Base-by-base conservation (phyloP, 2,113 vertebrate genomes). In the Casuarius casuarius region DNA sequence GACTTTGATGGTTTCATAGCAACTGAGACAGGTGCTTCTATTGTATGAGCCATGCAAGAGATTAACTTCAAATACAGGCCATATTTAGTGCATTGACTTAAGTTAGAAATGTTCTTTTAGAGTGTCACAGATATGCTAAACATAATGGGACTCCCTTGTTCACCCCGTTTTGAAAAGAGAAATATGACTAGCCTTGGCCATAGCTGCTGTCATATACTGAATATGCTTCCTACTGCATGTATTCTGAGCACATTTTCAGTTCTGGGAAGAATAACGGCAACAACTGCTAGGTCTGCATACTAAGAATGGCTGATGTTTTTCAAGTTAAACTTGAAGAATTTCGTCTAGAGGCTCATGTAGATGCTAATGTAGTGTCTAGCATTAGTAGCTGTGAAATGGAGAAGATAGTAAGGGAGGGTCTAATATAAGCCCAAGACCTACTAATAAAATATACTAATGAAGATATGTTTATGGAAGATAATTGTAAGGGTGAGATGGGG, bases 51-150 rank as follows among this genome's bases (percentile, higher is more conserved):
- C 8, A 48, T 85, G 10, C 77, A 85, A 96, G 73, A 93, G 94
- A 96, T 92, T 82, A 96, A 95, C 97, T 97, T 97, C 48, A 84
- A 94, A 97, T 94, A 83, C 44, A 84, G 19, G 48, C 68, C 91
- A 80, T 88, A 74, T 89, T 96, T 97, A 89, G 67, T 44, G 21
- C 52, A 85, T 42, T 54, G 31, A 22, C 21, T 72, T 58, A n/a
- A 84, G 26, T 87, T 49, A 80, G 31, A 95, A 67, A 87, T 62
- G 33, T 65, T 82, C 46, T 78, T 83, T 94, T 83, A 80, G 44
- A 68, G 29, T 61, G 76, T 61, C 56, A 84, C 22, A 68, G 44
- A 73, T 91, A 80, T n/a, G 22, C 28, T 93, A 76, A 82, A 80
- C 89, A 26, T 65, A 54, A 58, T 68, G 51, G 8, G 26, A 33